Evolutionary conservation across 2,888 invertebrate species (phyloP), one percentile per base, ranked within the genome.

Genomic region (Eumacrocentrus americanus): DNA sequence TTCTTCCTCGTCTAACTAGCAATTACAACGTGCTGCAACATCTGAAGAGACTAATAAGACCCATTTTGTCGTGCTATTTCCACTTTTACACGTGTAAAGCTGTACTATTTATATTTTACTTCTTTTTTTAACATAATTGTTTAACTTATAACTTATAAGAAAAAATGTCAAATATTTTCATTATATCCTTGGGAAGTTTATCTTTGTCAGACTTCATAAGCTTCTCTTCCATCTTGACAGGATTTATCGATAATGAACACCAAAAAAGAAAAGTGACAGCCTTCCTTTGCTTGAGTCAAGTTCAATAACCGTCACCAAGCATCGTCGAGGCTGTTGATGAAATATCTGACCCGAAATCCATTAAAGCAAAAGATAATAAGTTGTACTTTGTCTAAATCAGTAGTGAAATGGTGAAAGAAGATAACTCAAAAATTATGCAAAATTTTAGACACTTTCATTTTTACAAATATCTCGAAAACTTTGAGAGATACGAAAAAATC

Each of bases 241-340:
- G 7, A 52, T 38, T 38, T 11, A 52, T 38, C 51, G 51, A 38
- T 38, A 52, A 46, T 46, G 11, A 29, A 23, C 4, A 25, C 6
- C 3, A 48, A 16, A 52, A 22, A 52, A 6, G 14, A 37, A 42
- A 42, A 42, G 23, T 52, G 51, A 52, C 51, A 38, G 11, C 14
- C 23, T 38, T 16, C 16, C 23, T 44, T 44, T 16, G 14, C 23
- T 16, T 38, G 14, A 44, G 42, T 51, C 50, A 42, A 29, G 11
- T 52, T 35, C 35, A 58, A 58, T 58, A 58, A 58, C 20, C 35
- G 37, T 58, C 52, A 46, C 5, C 46, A 29, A 29, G 2, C 20
- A 11, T n/a, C n/a, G 35, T 50, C 46, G 23, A 18, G n/a, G 23
- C 29, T 29, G 38, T 40, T 40, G 25, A 29, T 57, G 25, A 40